These are phyloP conservation scores for Microctenopoma steveboyesi DNA, from an alignment of 2,797 vertebrate species.

Conservation along the genomic window DNA sequence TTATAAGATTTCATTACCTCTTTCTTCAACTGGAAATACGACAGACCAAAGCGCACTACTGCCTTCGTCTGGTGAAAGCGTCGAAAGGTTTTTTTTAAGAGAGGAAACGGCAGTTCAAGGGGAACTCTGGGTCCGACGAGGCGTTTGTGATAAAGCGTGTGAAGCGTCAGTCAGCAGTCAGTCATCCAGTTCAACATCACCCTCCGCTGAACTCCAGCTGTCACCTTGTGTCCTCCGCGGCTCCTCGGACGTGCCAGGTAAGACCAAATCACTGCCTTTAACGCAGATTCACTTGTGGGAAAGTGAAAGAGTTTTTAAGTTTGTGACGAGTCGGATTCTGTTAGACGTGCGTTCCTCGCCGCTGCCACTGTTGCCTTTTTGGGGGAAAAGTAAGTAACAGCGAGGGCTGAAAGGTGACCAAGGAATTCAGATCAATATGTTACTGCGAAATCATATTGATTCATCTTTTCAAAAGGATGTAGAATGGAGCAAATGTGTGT, in stretches of 20 bases:
- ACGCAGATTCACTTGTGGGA: conserved; percentile 13
- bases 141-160: conserved; percentile 68
- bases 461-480: background rate
- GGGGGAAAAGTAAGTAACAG: conserved; percentile 50
- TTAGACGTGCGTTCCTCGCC: conserved; percentile 33
- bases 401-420: conserved; percentile 29
- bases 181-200: conserved; percentile 68
- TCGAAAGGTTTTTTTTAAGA: background rate
- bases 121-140: conserved; percentile 51
- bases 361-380: conserved; percentile 38
- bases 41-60: conserved; percentile 43
- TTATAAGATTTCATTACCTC: conserved; percentile 68
- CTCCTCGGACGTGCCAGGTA: conserved; percentile 60
- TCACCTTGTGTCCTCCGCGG: conserved; percentile 49
- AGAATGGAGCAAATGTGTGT: conserved; percentile 2
- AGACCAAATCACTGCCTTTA: conserved; percentile 35
- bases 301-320: conserved; percentile 50
- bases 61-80: conserved; percentile 28
- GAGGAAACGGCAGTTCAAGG: conserved; percentile 29
- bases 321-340: conserved; percentile 49
- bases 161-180: conserved; percentile 73
- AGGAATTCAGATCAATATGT: conserved; percentile 7
- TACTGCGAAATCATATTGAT: background rate
- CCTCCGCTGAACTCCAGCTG: conserved; percentile 68
- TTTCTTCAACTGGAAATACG: conserved; percentile 66